Base-by-base conservation (phyloP, 1,140 invertebrate species). In the Kradibia gibbosae region DNA sequence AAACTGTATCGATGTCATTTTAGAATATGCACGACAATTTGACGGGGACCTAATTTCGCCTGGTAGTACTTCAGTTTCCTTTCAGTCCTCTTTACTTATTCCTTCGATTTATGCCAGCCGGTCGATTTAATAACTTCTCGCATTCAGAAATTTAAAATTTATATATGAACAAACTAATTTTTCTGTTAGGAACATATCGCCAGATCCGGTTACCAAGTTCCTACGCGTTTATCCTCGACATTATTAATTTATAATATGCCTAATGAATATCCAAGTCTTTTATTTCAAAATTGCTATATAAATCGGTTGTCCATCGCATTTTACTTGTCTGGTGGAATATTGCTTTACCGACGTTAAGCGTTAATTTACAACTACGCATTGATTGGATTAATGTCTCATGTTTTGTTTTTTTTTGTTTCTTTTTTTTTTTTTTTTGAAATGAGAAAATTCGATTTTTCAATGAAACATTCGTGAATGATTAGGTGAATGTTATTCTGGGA, bases 1-100 rank as follows among this genome's bases (percentile, higher is more conserved):
- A 50, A 67, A 67, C 50, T 78, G 45, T 28, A 55, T 53, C 25
- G 55, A 10, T 45, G 75, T 34, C 50, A 67, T 67, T 78, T 67
- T 78, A 67, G 45, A 78, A 76, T 62, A 45, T 45, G 55, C 60
- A 42, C 75, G 57, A 60, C 57, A 78, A 78, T 67, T 28, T n/a
- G 0, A 15, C n/a, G 39, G 28, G 60, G 25, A 65, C 60, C 57
- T 67, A 67, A 78, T 78, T 78, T 67, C 31, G 60, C 17, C 17
- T 4, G 53, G 2, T n/a, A 17, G 13, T 34, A 39, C 39, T 45
- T 2, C 11, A 39, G n/a, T 13, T 36, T 7, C 55, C 31, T 67
- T 28, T 78, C 28, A 71, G 34, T 50, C 25, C 7, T 5, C 20
- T 25, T 34, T n/a, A 28, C 36, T 45, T 22, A 34, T 48, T 39